Base-by-base conservation (phyloP, 2,888 invertebrate species). In the Odontomyia ornata region DNA sequence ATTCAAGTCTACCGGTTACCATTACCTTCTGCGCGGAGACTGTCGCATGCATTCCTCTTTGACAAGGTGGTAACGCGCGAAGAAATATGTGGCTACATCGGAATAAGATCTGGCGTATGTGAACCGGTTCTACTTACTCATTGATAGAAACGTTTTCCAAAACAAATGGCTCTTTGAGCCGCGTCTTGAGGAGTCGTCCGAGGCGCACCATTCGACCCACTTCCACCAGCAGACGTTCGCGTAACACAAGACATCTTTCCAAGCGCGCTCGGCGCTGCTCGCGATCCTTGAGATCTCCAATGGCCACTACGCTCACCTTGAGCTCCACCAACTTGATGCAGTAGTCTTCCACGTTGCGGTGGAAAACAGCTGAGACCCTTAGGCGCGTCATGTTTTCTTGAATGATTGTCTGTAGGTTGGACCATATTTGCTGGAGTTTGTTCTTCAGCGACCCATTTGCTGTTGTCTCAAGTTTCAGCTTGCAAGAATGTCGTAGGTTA, bases 361-460 rank as follows among this genome's bases (percentile, higher is more conserved):
- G 91, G 83, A 94, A 94, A 79, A 93, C 92, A 9, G 92, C 91
- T 1, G 92, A 92, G 46, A 93, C 93, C 79, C 93, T 89, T 27
- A 94, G 87, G 25, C 94, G 88, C 1, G 93, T 93, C 88, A 93
- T 90, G 83, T 93, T 92, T 85, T 94, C 93, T 85, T 93, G 92
- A 79, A 91, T 91, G 78, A 93, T 91, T 60, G 89, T 89, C 79
- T 92, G 89, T 64, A 94, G 88, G 78, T 90, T 89, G 81, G 90
- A 90, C 94, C 94, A 94, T 11, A 90, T 90, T 80, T 89, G 88
- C 77, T 91, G 89, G 80, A 94, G 86, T 81, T 88, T 88, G 79
- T 89, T 86, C 72, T 89, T 88, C 76, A 91, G 87, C 78, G 85
- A 85, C 56, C 88, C 88, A 81, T 92, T 91, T 25, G 88, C 89